Base-by-base conservation (phyloP, 2,888 invertebrate genomes). In the Coelopa pilipes region DNA sequence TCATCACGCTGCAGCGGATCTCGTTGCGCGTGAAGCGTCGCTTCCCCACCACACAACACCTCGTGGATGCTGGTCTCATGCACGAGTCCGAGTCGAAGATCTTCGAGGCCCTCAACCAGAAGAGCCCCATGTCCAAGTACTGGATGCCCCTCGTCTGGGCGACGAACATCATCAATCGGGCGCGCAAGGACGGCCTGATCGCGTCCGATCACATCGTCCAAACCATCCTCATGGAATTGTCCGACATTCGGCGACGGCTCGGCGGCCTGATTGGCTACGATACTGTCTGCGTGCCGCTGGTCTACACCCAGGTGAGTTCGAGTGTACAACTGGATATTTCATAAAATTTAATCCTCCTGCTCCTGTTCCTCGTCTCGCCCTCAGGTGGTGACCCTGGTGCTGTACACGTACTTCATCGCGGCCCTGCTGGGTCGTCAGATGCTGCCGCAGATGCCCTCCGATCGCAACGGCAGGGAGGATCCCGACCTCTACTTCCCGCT, bases 101-200 rank as follows among this genome's bases (percentile, higher is more conserved):
- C 70, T 95, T 96, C 85, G 96, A 96, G 86, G 92, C 94, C 84
- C 92, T 96, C 92, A 94, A 96, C 85, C 92, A 92, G 15, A 95
- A 96, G 86, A 95, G 95, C 80, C 94, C 94, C 4, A 96, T 96
- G 94, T 94, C 95, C 15, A 93, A 93, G 82, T 96, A 96, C 85
- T 96, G 96, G 96, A 94, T 96, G 94, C 96, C 96, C 0, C 88
- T 96, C 70, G 95, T 96, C 17, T 96, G 96, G 96, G 96, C 96
- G 59, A 95, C 96, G 7, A 96, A 96, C 85, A 94, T 96, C 77
- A 95, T 96, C 79, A 95, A 96, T 87, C 90, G 96, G 74, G 96
- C 96, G 5, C 89, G 96, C 75, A 94, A 94, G 83, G 96, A 96
- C 81, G 92, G 93, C 0, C 89, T 95, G 73, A 96, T 96, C 79